Base-by-base conservation (phyloP, 2,888 invertebrate species). In the Tetheella fluctuosa region DNA sequence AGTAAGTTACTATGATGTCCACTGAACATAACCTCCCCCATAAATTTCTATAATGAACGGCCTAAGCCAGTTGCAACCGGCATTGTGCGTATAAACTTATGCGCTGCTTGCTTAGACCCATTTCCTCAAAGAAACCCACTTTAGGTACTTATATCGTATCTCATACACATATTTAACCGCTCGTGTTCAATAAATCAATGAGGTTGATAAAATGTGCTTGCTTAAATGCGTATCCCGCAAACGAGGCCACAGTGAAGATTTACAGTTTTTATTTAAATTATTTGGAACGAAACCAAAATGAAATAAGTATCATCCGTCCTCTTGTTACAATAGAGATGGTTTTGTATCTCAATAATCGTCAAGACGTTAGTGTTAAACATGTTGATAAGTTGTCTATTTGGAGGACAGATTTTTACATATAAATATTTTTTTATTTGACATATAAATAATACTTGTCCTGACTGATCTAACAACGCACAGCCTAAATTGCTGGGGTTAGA, bases 261-360 rank as follows among this genome's bases (percentile, higher is more conserved):
- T 48, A 48, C 20, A 20, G 20, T 48, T 48, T 39, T 17, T 42
- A 42, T 42, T 42, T 42, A 42, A 42, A n/a, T 48, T 48, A 20
- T 48, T 48, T 48, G 48, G 48, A 48, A n/a, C 20, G 48, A 10
- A 48, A 48, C 48, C 48, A 48, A 48, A 7, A 20, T 20, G 7
- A 48, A 17, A 42, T n/a, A n/a, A 12, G 15, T 39, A 1, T 48
- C 48, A 20, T 2, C 42, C 42, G 42, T 8, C 7, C 17, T 20
- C 1, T 48, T 48, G 42, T 5, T 17, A 20, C 20, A 48, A 17
- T 20, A 48, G 6, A 17, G 6, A 42, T 42, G n/a, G 17, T 42
- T 17, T 17, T 48, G 15, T 17, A 5, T 48, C n/a, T 7, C 8
- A 20, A 17, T 17, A 48, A 20, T 42, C 2, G 42, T 17, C 17